Conservation (phyloP, 2,888 invertebrate species). For the Allacma fusca region DNA sequence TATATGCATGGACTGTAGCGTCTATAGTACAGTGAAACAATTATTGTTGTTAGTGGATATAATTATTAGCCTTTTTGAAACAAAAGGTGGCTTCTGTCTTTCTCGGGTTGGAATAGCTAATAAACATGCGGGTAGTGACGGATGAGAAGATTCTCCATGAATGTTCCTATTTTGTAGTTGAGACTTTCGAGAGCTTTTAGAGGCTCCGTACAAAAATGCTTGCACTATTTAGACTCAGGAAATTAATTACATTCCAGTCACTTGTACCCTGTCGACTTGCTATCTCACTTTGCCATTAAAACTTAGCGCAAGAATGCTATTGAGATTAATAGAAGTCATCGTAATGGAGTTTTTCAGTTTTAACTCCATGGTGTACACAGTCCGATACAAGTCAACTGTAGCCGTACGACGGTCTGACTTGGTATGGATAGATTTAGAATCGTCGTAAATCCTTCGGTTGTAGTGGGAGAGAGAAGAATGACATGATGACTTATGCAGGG, state of each 20-base stretch:
- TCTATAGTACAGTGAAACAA: too few species aligned
- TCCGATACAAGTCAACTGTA: not conserved
- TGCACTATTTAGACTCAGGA: not conserved
- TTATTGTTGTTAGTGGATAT: too few species aligned
- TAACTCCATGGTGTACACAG: not conserved
- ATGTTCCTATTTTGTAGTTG: too few species aligned
- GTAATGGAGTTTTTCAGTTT: constrained; percentile 17
- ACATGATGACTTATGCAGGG: not conserved
- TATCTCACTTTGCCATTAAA: not conserved
- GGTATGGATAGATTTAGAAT: not conserved
- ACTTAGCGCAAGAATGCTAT: constrained; percentile 9
- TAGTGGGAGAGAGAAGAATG: not conserved
- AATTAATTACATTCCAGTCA: not conserved
- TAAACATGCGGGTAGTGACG: too few species aligned
- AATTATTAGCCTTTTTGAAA: not conserved
- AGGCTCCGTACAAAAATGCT: too few species aligned
- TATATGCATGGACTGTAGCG: too few species aligned
- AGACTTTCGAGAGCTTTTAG: too few species aligned
- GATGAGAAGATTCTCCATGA: too few species aligned
- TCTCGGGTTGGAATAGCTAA: not conserved
- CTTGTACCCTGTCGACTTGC: not conserved
- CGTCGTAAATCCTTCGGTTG: not conserved
- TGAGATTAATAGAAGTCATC: constrained; percentile 15
- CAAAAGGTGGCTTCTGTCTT: not conserved
- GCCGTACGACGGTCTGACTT: not conserved